Evolutionary conservation across 2,888 invertebrate species (phyloP), one percentile per base, ranked within the genome.

Genomic region (Fragum whitleyi): DNA sequence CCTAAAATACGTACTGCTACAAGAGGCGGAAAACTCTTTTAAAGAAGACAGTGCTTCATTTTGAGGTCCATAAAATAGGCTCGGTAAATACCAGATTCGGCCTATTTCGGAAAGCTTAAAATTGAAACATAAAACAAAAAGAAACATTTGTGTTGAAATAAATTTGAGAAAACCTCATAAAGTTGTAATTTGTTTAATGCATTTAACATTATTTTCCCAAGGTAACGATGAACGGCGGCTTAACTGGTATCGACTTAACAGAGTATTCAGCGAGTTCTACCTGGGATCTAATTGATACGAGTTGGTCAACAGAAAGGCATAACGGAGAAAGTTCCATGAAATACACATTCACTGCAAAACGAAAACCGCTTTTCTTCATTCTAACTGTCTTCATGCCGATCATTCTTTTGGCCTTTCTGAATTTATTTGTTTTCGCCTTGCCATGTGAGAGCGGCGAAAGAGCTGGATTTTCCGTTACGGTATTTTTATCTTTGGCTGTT

Each of bases 321-420:
- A 47, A 71, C 1, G 36, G 6, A 9, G 79, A 80, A 21, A 61
- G 73, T 19, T 32, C 73, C 21, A 71, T 86, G 21, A 71, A 47
- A 14, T 86, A 79, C 39, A 39, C 65, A 11, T 19, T 86, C 11
- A 77, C 59, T 23, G 55, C 83, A 3, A 69, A 74, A 53, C 67
- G 86, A 3, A 86, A 86, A 70, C 82, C 86, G n/a, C 74, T 79
- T 16, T 85, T 76, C 70, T 69, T 71, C 9, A 61, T 86, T n/a
- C 42, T 81, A 14, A 71, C 79, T n/a, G 74, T 84, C n/a, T 69
- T 86, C 1, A 51, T 86, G 14, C 86, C 86, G 9, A 80, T 86
- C 2, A 77, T 85, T 14, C 53, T 84, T 61, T 61, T 86, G 23
- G 74, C 81, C 0, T 42, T 79, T 39, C 68, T 86, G 53, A 77